These are phyloP conservation scores for Eupithecia dodoneata DNA, from an alignment of 2,888 invertebrate genomes.

Conservation along the genomic window DNA sequence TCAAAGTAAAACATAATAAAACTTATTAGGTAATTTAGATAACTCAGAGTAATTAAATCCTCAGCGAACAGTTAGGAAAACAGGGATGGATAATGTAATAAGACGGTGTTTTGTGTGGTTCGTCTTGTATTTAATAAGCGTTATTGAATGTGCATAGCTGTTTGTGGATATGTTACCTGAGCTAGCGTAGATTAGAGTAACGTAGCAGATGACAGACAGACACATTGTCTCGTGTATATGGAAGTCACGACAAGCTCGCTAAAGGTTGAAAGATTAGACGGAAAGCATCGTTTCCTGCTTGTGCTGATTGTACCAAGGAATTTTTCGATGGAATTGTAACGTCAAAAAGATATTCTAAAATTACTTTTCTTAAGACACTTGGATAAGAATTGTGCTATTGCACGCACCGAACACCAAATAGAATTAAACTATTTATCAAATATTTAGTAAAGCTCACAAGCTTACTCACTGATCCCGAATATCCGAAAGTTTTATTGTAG, in stretches of 20 bases:
- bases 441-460: slow-evolving; percentile 72
- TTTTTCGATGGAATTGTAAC: slow-evolving; percentile 76
- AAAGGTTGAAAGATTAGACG: slow-evolving; percentile 71
- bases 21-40: slow-evolving; percentile 81
- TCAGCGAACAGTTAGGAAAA: slow-evolving; percentile 83
- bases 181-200: slow-evolving; percentile 72
- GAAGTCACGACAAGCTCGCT: slow-evolving; percentile 68
- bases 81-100: slow-evolving; percentile 81
- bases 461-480: slow-evolving; percentile 73
- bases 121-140: slow-evolving; percentile 79
- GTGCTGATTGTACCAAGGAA: slow-evolving; percentile 65
- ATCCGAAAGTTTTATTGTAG: slow-evolving; percentile 70
- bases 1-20: slow-evolving; percentile 83
- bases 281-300: slow-evolving; percentile 44
- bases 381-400: slow-evolving; percentile 79
- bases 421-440: slow-evolving; percentile 66
- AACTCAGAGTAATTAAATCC: slow-evolving; percentile 76
- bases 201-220: slow-evolving; percentile 54
- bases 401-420: slow-evolving; percentile 82
- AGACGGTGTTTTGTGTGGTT: slow-evolving; percentile 78
- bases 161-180: slow-evolving; percentile 68
- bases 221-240: slow-evolving; percentile 58
- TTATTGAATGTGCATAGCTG: slow-evolving; percentile 80
- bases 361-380: slow-evolving; percentile 65
- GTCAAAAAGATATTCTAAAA: slow-evolving; percentile 53